These are phyloP conservation scores for Cheirogaleus major DNA, from an alignment of 2,797 vertebrate genomes.

Conservation along the genomic window DNA sequence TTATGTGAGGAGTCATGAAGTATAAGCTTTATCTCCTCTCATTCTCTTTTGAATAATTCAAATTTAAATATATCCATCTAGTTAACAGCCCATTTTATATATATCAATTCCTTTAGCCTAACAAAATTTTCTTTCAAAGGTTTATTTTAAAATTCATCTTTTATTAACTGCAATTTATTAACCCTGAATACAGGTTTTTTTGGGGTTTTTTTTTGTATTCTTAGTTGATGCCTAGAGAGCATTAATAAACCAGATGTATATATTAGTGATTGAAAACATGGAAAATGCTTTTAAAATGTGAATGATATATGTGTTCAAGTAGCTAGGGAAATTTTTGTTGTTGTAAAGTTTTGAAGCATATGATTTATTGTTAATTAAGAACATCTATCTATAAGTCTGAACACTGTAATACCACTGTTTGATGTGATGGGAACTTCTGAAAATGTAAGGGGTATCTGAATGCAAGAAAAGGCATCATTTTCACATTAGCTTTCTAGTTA, in stretches of 20 bases:
- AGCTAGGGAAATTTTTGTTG: neutral
- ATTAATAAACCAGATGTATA: conserved; percentile 7
- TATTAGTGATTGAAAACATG: neutral
- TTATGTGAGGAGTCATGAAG: neutral
- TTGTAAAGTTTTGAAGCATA: conserved; percentile 23
- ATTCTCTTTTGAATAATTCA: neutral
- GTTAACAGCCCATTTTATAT: neutral
- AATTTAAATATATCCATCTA: neutral
- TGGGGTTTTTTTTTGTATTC: neutral
- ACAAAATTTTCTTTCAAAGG: neutral
- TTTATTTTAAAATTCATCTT: conserved; percentile 12
- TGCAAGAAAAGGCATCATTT: neutral
- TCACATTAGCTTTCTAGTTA: neutral
- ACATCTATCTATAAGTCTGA: conserved; percentile 3
- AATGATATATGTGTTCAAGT: neutral
- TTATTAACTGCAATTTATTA: neutral
- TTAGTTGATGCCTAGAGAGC: neutral
- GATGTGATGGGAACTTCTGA: neutral
- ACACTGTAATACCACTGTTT: neutral
- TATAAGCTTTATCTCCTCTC: neutral
- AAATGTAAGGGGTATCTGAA: neutral
- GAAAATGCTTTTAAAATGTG: conserved; percentile 40
- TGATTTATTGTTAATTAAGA: conserved; percentile 9
- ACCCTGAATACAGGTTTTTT: neutral
- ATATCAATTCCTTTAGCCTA: neutral